Evolutionary conservation across 2,888 invertebrate species (phyloP).

Genomic region (Gonocerus acuteangulatus): DNA sequence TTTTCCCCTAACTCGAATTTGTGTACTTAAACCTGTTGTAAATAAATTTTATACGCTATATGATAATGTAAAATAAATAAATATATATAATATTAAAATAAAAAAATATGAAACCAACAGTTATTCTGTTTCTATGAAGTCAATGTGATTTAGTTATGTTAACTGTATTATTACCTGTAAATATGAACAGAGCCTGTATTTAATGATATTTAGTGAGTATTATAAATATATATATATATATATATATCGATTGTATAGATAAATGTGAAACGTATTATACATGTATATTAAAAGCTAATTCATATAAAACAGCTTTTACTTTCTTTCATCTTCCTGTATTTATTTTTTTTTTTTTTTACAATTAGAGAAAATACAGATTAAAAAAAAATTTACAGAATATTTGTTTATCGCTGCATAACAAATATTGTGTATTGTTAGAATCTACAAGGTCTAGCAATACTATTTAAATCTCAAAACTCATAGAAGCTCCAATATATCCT

Average conservation of each 20-base stretch:
- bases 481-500: no score
- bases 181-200: slow-evolving; percentile 31
- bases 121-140: slow-evolving; percentile 20
- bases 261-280: slow-evolving; percentile 32
- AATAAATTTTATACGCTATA: slow-evolving; percentile 19
- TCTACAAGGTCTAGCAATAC: no score
- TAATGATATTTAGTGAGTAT: slow-evolving; percentile 26
- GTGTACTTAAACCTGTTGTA: slow-evolving; percentile 22
- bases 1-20: slow-evolving; percentile 12
- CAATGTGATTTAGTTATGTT: slow-evolving; percentile 25
- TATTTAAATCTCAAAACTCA: no score
- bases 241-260: slow-evolving; percentile 32
- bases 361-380: no score
- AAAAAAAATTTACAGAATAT: no score
- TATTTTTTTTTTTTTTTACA: no score
- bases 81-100: neutral
- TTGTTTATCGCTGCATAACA: no score
- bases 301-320: neutral
- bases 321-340: neutral
- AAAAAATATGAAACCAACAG: slow-evolving; percentile 1
- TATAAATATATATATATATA: slow-evolving; percentile 19
- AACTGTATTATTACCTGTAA: slow-evolving; percentile 27
- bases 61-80: slow-evolving; percentile 1
- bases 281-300: slow-evolving; percentile 35
- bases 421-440: no score